phyloP scores from a whole-genome alignment of 1,140 invertebrate genomes.

The Ganaspis sp. region DNA sequence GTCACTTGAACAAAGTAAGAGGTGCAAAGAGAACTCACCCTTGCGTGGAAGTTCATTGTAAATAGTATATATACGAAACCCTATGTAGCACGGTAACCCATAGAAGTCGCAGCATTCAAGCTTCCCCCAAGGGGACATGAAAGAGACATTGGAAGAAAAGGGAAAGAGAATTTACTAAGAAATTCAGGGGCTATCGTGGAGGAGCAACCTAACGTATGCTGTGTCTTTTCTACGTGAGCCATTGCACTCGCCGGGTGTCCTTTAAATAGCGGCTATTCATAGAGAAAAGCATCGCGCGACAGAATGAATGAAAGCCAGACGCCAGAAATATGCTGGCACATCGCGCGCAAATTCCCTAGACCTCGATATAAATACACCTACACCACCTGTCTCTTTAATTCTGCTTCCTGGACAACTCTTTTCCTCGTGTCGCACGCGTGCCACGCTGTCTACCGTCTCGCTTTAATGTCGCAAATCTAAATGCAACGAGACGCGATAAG shows the following conservation, averaged over 20 bases:
- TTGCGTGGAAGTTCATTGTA: constrained; percentile 12
- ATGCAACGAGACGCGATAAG: constrained; percentile 50
- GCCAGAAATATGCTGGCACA: constrained; percentile 53
- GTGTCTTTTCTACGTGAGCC: constrained; percentile 39
- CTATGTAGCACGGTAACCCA: constrained; percentile 19
- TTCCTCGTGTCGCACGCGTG: constrained; percentile 49
- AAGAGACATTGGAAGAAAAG: constrained; percentile 14
- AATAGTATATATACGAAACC: constrained; percentile 29
- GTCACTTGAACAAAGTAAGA: constrained; percentile 26
- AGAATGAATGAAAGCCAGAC: constrained; percentile 64
- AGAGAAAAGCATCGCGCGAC: constrained; percentile 56
- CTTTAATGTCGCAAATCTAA: constrained; percentile 56
- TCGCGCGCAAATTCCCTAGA: constrained; percentile 61
- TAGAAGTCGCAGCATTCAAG: constrained; percentile 13
- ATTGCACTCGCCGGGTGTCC: constrained; percentile 60
- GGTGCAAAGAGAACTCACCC: constrained; percentile 1
- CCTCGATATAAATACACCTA: constrained; percentile 63
- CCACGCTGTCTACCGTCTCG: constrained; percentile 47
- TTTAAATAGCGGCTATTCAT: constrained; percentile 72
- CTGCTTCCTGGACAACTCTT: constrained; percentile 46
- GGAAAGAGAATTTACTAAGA: constrained; percentile 17
- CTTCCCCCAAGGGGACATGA: constrained; percentile 9
- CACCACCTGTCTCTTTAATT: constrained; percentile 69
- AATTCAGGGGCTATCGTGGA: neutral
- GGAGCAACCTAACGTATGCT: neutral